These are phyloP conservation scores for Jaculus jaculus DNA, from an alignment of 2,113 vertebrate genomes.

Conservation along the genomic window DNA sequence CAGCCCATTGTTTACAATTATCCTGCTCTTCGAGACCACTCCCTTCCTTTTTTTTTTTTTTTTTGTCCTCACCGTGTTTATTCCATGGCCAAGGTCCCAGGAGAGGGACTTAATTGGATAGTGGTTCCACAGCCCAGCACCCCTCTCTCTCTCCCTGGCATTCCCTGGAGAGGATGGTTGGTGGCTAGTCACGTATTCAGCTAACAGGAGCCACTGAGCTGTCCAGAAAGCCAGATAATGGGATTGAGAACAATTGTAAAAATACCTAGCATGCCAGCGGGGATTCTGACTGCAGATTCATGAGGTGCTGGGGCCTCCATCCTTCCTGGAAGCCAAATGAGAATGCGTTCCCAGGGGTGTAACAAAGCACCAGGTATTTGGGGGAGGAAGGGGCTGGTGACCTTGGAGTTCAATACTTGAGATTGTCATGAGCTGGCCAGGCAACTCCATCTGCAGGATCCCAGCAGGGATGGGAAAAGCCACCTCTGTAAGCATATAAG, in stretches of 20 bases:
- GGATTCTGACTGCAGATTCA: constrained; percentile 40
- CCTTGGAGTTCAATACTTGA: background rate
- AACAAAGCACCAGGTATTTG: background rate
- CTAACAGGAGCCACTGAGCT: background rate
- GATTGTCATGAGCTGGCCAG: background rate
- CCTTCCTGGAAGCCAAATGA: background rate
- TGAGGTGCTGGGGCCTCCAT: background rate
- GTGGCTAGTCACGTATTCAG: constrained; percentile 49
- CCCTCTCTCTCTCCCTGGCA: background rate
- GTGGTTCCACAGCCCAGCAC: background rate
- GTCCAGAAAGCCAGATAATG: constrained; percentile 40
- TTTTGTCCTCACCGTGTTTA: background rate
- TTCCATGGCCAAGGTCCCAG: background rate
- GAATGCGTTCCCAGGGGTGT: background rate
- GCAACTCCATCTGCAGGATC: background rate
- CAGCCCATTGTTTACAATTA: background rate
- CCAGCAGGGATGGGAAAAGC: background rate
- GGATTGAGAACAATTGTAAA: constrained; percentile 66
- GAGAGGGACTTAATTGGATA: background rate
- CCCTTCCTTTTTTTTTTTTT: background rate
- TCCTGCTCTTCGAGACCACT: background rate
- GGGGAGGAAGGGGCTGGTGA: background rate
- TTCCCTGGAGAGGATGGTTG: background rate
- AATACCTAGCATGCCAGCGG: constrained; percentile 49
- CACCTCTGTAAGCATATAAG: background rate